A percentile compares a stretch with the other conserved stretches of the same genome.
phyloP scores from a whole-genome alignment of 2,113 vertebrate species.

The Eublepharis macularius region DNA sequence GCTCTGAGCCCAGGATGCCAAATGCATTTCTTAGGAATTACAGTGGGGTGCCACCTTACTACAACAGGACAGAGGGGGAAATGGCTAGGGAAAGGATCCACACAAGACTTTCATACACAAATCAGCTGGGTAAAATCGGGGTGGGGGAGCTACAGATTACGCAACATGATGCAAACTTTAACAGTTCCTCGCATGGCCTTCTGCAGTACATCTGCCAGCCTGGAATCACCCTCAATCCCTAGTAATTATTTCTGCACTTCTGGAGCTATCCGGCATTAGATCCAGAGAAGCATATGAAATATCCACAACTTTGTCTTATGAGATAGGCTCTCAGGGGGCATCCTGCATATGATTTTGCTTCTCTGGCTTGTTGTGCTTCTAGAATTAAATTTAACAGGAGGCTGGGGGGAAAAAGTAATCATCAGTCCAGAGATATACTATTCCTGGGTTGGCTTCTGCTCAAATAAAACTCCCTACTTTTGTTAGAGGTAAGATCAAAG shows the following conservation, averaged over 20 bases:
- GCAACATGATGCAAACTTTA: too few relatives aligned
- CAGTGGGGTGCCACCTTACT: too few relatives aligned
- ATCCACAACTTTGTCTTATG: conserved; percentile 6
- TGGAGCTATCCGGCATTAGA: conserved; percentile 26
- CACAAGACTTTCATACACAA: too few relatives aligned
- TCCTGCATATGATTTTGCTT: conserved; percentile 1
- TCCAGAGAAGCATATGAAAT: conserved; percentile 47
- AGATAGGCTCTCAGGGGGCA: conserved; percentile 24
- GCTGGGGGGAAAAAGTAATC: not conserved
- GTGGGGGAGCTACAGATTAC: too few relatives aligned
- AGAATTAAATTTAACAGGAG: conserved; percentile 11
- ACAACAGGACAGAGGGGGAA: too few relatives aligned
- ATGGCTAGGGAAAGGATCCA: too few relatives aligned
- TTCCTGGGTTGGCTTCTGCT: conserved; percentile 1
- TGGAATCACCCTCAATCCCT: not conserved
- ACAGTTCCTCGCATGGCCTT: too few relatives aligned
- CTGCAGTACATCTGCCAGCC: not conserved
- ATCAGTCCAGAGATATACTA: not conserved
- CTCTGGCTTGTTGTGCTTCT: not conserved
- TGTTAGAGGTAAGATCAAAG: not conserved
- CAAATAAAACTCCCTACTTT: conserved; percentile 5
- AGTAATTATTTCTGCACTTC: conserved; percentile 21
- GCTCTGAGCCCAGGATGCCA: too few relatives aligned
- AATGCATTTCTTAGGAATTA: too few relatives aligned
- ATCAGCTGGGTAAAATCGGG: too few relatives aligned